phyloP scores from a whole-genome alignment of 2,797 vertebrate genomes.

The Microhierax caerulescens region DNA sequence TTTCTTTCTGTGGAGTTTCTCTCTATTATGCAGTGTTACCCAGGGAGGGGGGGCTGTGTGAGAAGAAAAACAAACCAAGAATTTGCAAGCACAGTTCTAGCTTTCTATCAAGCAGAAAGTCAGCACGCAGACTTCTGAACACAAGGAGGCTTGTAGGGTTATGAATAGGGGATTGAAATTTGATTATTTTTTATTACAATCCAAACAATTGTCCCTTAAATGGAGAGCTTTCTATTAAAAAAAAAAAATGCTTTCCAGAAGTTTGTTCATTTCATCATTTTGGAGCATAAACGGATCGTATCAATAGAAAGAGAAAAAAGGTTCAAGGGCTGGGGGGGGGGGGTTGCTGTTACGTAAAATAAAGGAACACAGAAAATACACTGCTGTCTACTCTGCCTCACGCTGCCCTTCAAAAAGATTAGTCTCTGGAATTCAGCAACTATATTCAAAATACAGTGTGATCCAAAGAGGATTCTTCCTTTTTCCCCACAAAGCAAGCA shows the following conservation, averaged over 20 bases:
- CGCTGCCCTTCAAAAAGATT: not conserved
- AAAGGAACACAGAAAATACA: not conserved
- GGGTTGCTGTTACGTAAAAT: not conserved
- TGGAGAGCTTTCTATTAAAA: not conserved
- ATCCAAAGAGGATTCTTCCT: not conserved
- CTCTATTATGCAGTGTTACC: constrained; percentile 43
- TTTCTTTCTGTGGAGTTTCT: constrained; percentile 19
- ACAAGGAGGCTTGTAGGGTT: constrained; percentile 22
- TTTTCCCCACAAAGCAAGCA: not conserved
- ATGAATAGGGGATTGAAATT: constrained; percentile 52
- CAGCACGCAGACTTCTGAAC: constrained; percentile 1
- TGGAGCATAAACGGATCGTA: not conserved
- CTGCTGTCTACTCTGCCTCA: not conserved
- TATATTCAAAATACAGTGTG: not conserved
- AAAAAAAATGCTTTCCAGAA: not conserved
- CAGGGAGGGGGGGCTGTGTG: not conserved
- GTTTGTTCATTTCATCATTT: not conserved
- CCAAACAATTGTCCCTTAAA: constrained; percentile 37
- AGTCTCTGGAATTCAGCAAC: not conserved
- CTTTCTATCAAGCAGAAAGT: constrained; percentile 48
- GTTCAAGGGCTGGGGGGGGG: not conserved
- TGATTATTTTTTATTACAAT: constrained; percentile 59
- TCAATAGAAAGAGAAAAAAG: not conserved
- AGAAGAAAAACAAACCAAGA: constrained; percentile 67
- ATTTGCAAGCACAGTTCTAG: constrained; percentile 39